Base-by-base conservation (phyloP, 2,888 invertebrate genomes). In the Drosophila fulvimacula region DNA sequence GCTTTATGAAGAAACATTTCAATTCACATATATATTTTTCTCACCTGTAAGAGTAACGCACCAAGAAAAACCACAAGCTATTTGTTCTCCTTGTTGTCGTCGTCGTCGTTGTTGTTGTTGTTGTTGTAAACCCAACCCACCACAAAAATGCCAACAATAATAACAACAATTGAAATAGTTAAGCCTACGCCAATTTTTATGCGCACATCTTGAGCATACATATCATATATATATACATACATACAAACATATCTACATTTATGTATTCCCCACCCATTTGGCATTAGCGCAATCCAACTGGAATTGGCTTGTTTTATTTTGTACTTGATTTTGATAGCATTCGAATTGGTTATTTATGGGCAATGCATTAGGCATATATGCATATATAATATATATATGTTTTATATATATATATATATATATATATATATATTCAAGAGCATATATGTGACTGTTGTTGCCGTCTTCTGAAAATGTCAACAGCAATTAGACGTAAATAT, bases 311-410 rank as follows among this genome's bases (percentile, higher is more conserved):
- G 58, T 79, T 79, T 76, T 48, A 48, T 48, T 30, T 30, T 84
- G 82, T 83, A 83, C 88, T 83, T 87, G 85, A 81, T 84, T 69
- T 66, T 70, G 55, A 70, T 59, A 24, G 65, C 62, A 65, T 62
- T 69, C 62, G 62, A 46, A 46, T 59, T 27, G 52, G 42, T 57
- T 55, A 61, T 49, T 55, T 70, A 36, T 51, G 41, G n/a, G 55
- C 24, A 11, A 32, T 49, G 55, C 15, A 48, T 38, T 53, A 53
- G 39, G 30, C 30, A 51, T 21, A 7, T n/a, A n/a, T n/a, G n/a
- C n/a, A n/a, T n/a, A n/a, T n/a, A n/a, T n/a, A n/a, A n/a, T n/a
- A n/a, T 15, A 34, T 19, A 21, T 21, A 34, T 6, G 36, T 41
- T 59, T 21, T 1, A 5, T 6, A 9, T 9, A 38, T 13, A 34